These are phyloP conservation scores for Oncorhynchus kisutch DNA, from an alignment of 2,113 vertebrate genomes.

Conservation along the genomic window DNA sequence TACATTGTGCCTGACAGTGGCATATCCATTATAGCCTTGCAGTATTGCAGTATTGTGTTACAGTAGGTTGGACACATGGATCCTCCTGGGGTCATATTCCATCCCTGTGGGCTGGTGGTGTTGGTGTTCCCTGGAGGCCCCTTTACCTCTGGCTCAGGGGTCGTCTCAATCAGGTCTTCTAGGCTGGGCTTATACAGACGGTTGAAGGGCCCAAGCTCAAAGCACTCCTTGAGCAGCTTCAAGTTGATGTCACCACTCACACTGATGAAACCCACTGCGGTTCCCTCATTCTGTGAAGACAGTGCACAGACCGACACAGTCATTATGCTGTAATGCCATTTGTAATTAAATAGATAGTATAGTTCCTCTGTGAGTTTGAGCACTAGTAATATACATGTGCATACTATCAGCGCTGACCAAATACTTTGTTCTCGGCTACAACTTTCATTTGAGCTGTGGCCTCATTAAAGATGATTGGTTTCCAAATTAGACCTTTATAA, in stretches of 20 bases:
- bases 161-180: constrained; percentile 45
- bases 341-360: background rate
- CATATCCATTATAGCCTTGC: background rate
- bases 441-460: background rate
- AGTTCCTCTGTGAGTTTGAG: background rate
- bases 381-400: background rate
- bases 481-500: background rate
- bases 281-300: constrained; percentile 71
- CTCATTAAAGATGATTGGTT: no score
- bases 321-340: background rate
- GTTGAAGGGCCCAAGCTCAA: constrained; percentile 79
- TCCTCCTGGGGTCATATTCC: no score
- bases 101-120: background rate
- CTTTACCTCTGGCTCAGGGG: background rate
- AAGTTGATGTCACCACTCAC: constrained; percentile 74
- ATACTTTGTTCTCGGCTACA: background rate
- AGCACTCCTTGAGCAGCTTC: constrained; percentile 72
- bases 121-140: background rate
- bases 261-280: constrained; percentile 82
- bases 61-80: background rate
- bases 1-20: background rate
- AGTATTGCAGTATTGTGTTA: background rate
- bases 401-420: background rate
- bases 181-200: constrained; percentile 73
- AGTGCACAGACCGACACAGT: constrained; percentile 1